Percentiles rank a stretch among this genome's conserved stretches.
phyloP scores from a whole-genome alignment of 2,113 vertebrate species.

The Seriola quinqueradiata region DNA sequence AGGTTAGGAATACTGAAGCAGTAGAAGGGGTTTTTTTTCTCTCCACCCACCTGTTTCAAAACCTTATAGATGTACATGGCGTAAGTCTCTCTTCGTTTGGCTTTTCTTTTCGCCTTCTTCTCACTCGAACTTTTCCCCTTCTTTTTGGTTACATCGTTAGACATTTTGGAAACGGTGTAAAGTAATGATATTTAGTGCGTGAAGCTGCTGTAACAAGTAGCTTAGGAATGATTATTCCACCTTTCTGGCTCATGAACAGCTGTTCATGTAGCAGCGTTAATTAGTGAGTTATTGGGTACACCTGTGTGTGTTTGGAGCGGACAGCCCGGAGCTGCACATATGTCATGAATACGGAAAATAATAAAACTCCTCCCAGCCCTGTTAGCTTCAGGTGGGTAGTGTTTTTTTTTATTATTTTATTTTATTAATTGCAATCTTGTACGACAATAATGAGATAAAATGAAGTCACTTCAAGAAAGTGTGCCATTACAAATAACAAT shows the following conservation, averaged over 20 bases:
- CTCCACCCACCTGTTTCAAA: slow-evolving; percentile 81
- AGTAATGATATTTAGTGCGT: background rate
- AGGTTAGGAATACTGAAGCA: background rate
- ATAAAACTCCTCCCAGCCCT: background rate
- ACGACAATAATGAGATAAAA: background rate
- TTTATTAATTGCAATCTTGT: background rate
- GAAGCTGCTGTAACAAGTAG: background rate
- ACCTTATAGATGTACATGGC: slow-evolving; percentile 88
- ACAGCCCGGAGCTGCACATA: slow-evolving; percentile 39
- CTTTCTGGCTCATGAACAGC: fast-evolving
- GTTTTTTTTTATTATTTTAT: background rate
- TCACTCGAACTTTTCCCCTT: slow-evolving; percentile 79
- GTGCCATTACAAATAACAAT: background rate
- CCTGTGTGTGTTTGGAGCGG: slow-evolving; percentile 37
- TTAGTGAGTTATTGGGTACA: slow-evolving; percentile 62
- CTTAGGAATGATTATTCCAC: slow-evolving; percentile 1
- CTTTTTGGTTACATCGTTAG: slow-evolving; percentile 81
- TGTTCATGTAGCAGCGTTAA: slow-evolving; percentile 48
- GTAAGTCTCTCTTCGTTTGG: slow-evolving; percentile 83
- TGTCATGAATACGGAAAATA: fast-evolving
- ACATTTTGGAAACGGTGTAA: slow-evolving; percentile 62
- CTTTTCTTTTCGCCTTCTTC: slow-evolving; percentile 78
- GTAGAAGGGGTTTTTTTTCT: too few species aligned
- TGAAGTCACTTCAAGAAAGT: fast-evolving
- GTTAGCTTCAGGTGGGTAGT: background rate